Evolutionary conservation across 2,113 vertebrate genomes (phyloP), one percentile per base, ranked within the genome.

Genomic region (Otolemur garnettii): DNA sequence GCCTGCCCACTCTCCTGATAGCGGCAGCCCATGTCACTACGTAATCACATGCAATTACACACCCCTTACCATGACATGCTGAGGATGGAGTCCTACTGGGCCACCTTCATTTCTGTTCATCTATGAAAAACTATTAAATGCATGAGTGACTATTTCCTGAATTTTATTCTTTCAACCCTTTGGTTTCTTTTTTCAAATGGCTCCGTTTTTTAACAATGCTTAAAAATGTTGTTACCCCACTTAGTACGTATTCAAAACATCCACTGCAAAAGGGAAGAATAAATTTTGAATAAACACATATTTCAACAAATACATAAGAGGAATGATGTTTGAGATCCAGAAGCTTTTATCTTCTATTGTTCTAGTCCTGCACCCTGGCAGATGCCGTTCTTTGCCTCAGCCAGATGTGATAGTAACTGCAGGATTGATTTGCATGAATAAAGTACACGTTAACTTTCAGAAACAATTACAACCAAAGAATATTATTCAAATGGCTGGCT

Each of bases 151-250:
- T 35, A 5, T 74, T 59, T 68, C 86, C 62, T 0, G 0, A 8
- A 18, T 71, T 57, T 7, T 71, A 33, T 50, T 26, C 66, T 87
- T 86, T 90, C 28, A 72, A 1, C 24, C 53, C 19, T 8, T 7
- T 35, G 10, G 2, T 90, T 85, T 87, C 62, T 71, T 69, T 75
- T 90, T 85, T 93, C 28, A 69, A 17, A 71, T 24, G 66, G 53
- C n/a, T 83, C 28, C 33, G n/a, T 75, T 83, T 94, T 84, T 86
- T 53, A 92, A 83, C 66, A 95, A 42, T 82, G 78, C 38, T 77
- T 84, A 17, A 83, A 96, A 94, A 7, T 87, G 42, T 72, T 81
- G 86, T 60, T 18, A 42, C 15, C 28, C 17, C 35, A 69, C 42
- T 85, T 89, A 12, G 28, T 84, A 18, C 64, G 2, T 69, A 88